Base-by-base conservation (phyloP, 2,888 invertebrate genomes). In the Mesochorus sp. region DNA sequence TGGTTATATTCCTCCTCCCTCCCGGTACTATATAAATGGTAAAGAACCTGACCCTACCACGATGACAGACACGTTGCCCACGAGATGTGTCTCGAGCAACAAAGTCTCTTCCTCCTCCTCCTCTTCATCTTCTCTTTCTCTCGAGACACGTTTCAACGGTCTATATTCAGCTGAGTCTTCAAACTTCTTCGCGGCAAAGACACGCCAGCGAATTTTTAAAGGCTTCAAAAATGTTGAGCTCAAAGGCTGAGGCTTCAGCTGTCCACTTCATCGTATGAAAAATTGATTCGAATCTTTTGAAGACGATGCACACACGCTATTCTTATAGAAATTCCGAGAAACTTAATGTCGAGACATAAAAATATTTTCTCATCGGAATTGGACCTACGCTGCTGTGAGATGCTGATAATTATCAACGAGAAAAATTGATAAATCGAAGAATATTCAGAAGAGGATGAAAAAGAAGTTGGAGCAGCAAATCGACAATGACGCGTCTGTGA, bases 41-140 rank as follows among this genome's bases (percentile, higher is more conserved):
- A 83, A 84, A 85, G 83, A 87, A 87, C 80, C 79, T 80, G 81
- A 78, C 80, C 82, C 82, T 75, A 71, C 77, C 79, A 82, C 84
- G 85, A 86, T 83, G 82, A 84, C 79, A 78, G 59, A 71, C 53
- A 76, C 70, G 75, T 67, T 72, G 73, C 55, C 34, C 49, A 2
- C 51, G 19, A 62, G 47, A 73, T 42, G 24, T 42, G 49, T 62
- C 70, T 70, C n/a, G 26, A 53, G 64, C 66, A 64, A 74, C 66
- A 74, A 59, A 78, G 64, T 59, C 12, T 59, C 42, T 73, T 75
- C 74, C 66, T 77, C 47, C 34, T 74, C 61, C 8, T 72, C 59
- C 61, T 62, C 49, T 34, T 76, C 57, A 19, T 75, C 68, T 75
- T 73, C 47, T 49, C 70, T 49, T 55, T 72, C 68, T 73, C 59